phyloP scores from a whole-genome alignment of 2,888 invertebrate genomes.

The Eupithecia vulgata region DNA sequence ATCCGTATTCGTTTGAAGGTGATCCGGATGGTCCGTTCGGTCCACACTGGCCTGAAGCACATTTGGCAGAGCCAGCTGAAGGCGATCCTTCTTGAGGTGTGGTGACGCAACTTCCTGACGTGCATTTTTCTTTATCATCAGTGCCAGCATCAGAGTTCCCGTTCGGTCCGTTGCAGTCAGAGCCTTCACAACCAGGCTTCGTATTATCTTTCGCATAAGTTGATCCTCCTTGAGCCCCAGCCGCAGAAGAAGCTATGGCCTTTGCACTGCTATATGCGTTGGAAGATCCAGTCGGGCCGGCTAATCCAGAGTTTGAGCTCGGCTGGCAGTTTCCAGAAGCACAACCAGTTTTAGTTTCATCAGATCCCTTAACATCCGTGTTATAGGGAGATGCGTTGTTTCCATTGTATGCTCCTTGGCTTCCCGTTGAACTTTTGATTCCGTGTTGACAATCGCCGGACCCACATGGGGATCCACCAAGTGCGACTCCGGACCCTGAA shows the following conservation, averaged over 20 bases:
- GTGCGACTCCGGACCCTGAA: conserved; percentile 49
- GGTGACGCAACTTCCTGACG: conserved; percentile 33
- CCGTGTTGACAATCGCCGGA: conserved; percentile 49
- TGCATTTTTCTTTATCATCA: conserved; percentile 34
- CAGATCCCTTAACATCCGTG: conserved; percentile 21
- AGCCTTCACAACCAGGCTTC: conserved; percentile 52
- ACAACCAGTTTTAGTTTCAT: conserved; percentile 35
- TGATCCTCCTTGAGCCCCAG: conserved; percentile 39
- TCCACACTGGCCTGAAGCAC: conserved; percentile 51
- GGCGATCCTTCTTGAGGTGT: conserved; percentile 16
- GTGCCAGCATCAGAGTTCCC: conserved; percentile 24
- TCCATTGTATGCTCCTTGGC: conserved; percentile 42
- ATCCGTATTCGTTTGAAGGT: conserved; percentile 20
- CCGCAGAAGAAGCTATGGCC: conserved; percentile 38
- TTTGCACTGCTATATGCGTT: conserved; percentile 33
- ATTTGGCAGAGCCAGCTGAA: conserved; percentile 46
- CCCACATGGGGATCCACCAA: conserved; percentile 44
- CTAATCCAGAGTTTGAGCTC: conserved; percentile 20
- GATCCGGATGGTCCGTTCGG: conserved; percentile 33
- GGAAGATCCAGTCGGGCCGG: conserved; percentile 21
- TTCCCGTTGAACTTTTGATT: conserved; percentile 35
- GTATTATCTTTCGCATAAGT: conserved; percentile 25
- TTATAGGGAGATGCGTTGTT: conserved; percentile 41
- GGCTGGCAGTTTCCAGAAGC: conserved; percentile 35
- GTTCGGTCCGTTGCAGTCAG: conserved; percentile 20